These are phyloP conservation scores for Typhlichthys subterraneus DNA, from an alignment of 2,797 vertebrate species.

Conservation along the genomic window DNA sequence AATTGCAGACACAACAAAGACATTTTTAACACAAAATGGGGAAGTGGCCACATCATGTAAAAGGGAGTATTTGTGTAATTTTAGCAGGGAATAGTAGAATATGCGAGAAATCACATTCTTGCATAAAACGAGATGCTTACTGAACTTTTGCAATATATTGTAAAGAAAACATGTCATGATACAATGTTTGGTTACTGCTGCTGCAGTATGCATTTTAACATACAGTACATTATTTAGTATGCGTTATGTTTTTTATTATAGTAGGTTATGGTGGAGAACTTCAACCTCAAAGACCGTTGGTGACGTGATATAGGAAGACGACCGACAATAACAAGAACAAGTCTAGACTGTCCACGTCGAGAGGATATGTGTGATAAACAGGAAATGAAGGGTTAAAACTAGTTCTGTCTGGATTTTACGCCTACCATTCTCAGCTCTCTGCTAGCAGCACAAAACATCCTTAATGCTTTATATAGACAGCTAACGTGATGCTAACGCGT, in stretches of 20 bases:
- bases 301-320: constrained; percentile 20
- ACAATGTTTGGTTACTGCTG: too few relatives aligned
- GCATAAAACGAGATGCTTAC: too few relatives aligned
- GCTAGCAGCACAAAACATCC: constrained; percentile 40
- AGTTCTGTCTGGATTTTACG: constrained; percentile 57
- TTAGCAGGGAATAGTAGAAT: neutral
- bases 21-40: constrained; percentile 17
- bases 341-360: constrained; percentile 31
- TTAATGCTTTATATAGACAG: too few relatives aligned
- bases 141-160: too few relatives aligned
- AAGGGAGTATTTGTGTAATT: neutral
- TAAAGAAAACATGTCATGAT: too few relatives aligned
- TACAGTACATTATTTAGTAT: constrained; percentile 6
- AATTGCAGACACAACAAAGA: constrained; percentile 6
- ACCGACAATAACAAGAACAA: constrained; percentile 31
- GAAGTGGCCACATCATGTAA: constrained; percentile 11
- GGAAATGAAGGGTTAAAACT: constrained; percentile 74
- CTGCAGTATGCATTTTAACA: too few relatives aligned
- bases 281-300: neutral
- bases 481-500: neutral
- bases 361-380: constrained; percentile 58
- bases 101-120: too few relatives aligned
- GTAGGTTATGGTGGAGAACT: too few relatives aligned
- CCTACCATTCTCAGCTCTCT: constrained; percentile 59
- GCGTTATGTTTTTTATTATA: constrained; percentile 23